phyloP scores from a whole-genome alignment of 2,888 invertebrate genomes.

The Nomada fucata region DNA sequence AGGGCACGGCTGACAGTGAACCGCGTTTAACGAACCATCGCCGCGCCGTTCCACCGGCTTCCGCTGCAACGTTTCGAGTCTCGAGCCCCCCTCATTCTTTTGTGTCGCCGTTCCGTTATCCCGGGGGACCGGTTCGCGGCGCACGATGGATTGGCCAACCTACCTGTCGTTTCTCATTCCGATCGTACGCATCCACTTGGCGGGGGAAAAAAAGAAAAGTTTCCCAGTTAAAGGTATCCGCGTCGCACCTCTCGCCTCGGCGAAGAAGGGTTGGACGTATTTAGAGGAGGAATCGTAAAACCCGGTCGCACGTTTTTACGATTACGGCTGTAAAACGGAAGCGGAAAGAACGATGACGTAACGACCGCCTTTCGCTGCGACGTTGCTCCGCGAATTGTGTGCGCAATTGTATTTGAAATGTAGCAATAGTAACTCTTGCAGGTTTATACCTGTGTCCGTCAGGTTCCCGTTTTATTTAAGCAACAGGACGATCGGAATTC shows the following conservation, averaged over 20 bases:
- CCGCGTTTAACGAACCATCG: conserved; percentile 57
- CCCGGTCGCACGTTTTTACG: conserved; percentile 20
- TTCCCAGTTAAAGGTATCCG: conserved; percentile 5
- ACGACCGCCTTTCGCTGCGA: not conserved
- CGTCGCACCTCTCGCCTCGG: not conserved
- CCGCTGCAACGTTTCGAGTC: conserved; percentile 22
- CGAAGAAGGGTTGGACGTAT: not conserved
- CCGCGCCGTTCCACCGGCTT: conserved; percentile 43
- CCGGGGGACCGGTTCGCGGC: conserved; percentile 8
- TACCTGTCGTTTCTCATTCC: conserved; percentile 15
- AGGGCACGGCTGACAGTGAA: conserved; percentile 28
- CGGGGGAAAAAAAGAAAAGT: not conserved
- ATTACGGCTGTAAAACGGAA: conserved; percentile 4
- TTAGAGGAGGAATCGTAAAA: conserved; percentile 7
- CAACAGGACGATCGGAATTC: too few relatives aligned
- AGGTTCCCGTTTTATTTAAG: too few relatives aligned
- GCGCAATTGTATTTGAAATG: not conserved
- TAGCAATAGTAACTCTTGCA: not conserved
- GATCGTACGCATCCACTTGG: conserved; percentile 10
- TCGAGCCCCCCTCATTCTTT: conserved; percentile 21
- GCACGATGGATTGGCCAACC: conserved; percentile 16
- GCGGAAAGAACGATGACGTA: conserved; percentile 6
- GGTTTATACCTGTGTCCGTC: too few relatives aligned
- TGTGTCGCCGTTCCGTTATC: conserved; percentile 24
- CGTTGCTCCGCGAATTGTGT: not conserved